These are phyloP conservation scores for Taeniopygia guttata DNA, from an alignment of 2,797 vertebrate species.

Conservation along the genomic window DNA sequence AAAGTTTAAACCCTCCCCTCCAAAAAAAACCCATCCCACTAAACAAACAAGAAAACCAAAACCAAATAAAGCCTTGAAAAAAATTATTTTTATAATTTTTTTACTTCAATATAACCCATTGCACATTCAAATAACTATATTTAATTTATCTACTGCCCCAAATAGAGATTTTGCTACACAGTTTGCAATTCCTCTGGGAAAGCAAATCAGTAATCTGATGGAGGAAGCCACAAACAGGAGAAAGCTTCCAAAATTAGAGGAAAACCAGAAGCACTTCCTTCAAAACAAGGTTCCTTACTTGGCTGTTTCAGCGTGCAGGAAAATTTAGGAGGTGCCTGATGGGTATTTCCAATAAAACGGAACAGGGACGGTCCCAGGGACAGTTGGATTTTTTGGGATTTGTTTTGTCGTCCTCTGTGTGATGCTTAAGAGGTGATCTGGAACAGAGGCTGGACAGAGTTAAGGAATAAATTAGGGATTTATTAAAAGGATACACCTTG, in stretches of 20 bases:
- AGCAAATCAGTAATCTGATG: neutral
- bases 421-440: too few species aligned
- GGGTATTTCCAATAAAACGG: neutral
- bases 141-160: neutral
- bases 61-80: neutral
- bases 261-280: neutral
- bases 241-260: neutral
- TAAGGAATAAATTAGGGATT: neutral
- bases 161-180: neutral
- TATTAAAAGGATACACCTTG: neutral
- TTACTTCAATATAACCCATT: neutral
- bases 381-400: neutral
- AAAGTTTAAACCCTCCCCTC: neutral
- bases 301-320: neutral
- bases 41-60: neutral
- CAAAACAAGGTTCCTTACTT: neutral
- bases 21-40: accelerated
- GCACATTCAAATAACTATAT: neutral
- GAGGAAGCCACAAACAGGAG: neutral
- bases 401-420: neutral
- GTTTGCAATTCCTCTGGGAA: neutral
- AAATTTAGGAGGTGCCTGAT: accelerated
- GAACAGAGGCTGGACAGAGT: too few species aligned
- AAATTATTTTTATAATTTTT: too few species aligned
- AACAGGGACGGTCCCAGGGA: neutral